Conservation (phyloP, 2,797 vertebrate species). For the Columba guinea region DNA sequence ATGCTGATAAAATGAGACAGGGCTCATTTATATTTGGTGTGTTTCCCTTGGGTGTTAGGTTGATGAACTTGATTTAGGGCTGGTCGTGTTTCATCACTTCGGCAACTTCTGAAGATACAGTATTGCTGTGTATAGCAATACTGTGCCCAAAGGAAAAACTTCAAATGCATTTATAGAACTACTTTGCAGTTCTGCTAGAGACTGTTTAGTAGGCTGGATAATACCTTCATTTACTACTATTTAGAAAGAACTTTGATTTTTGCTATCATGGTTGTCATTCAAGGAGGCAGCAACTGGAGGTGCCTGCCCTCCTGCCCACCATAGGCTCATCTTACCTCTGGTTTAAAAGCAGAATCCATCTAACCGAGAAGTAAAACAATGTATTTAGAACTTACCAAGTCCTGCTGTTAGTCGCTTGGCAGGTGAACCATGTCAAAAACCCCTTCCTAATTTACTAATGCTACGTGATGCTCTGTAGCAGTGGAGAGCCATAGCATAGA, state of each 20-base stretch:
- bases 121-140: not conserved
- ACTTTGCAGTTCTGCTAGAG: not conserved
- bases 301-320: not conserved
- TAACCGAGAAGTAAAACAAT: not conserved
- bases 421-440: not conserved
- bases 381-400: not conserved
- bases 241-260: not conserved
- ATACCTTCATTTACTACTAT: not conserved
- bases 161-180: not conserved
- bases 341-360: conserved; percentile 8
- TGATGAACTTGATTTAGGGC: conserved; percentile 37
- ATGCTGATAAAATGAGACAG: not conserved
- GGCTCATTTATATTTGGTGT: not conserved
- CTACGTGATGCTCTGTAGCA: not conserved
- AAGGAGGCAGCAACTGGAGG: not conserved
- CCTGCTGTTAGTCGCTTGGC: not conserved
- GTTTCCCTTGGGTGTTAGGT: not conserved
- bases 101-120: not conserved
- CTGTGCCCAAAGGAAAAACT: not conserved
- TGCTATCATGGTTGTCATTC: not conserved
- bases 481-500: not conserved
- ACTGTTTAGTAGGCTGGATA: not conserved
- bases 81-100: conserved; percentile 29
- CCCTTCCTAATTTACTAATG: not conserved
- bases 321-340: not conserved